Conservation (phyloP, 2,888 invertebrate species). For the Sisyra terminalis region DNA sequence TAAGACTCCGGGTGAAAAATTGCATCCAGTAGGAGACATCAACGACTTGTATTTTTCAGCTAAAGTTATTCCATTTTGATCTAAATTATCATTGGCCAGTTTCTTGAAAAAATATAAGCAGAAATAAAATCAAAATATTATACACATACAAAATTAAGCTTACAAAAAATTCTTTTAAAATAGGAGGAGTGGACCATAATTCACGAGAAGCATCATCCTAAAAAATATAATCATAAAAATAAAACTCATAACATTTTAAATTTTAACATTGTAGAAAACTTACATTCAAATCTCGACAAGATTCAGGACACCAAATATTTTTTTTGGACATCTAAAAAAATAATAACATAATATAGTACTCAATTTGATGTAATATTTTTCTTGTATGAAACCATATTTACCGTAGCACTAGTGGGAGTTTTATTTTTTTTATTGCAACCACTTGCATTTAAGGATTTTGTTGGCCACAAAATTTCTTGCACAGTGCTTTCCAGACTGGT, state of each 20-base stretch:
- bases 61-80: slow-evolving; percentile 21
- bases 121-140: neutral
- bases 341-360: too few species aligned
- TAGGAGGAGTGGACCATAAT: slow-evolving; percentile 1
- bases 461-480: slow-evolving; percentile 3
- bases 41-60: slow-evolving; percentile 20
- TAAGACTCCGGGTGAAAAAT: slow-evolving; percentile 17
- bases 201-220: neutral
- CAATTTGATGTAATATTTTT: too few species aligned
- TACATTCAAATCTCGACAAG: neutral
- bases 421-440: too few species aligned
- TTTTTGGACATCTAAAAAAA: too few species aligned
- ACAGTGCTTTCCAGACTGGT: slow-evolving; percentile 15
- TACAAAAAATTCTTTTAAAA: slow-evolving; percentile 4
- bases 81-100: slow-evolving; percentile 22
- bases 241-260: too few species aligned
- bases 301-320: too few species aligned
- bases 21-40: slow-evolving; percentile 22
- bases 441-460: neutral
- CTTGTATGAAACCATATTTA: too few species aligned
- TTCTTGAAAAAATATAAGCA: slow-evolving; percentile 14
- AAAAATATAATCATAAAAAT: neutral
- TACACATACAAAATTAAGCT: neutral
- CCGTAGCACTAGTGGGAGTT: too few species aligned
- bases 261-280: too few species aligned